Conservation (phyloP, 1,140 invertebrate species). For the Drosophila yakuba region DNA sequence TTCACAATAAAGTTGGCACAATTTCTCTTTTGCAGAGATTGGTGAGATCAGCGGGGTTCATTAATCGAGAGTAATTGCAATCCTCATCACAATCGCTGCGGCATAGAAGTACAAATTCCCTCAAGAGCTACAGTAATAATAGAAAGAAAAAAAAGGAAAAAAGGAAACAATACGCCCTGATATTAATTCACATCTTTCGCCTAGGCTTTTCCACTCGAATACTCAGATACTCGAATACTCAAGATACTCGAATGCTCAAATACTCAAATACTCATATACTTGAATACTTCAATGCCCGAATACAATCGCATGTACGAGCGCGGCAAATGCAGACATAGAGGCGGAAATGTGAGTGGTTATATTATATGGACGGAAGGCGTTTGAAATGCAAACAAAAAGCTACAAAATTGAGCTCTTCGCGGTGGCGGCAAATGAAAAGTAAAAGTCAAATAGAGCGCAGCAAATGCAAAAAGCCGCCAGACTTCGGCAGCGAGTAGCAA, state of each 20-base stretch:
- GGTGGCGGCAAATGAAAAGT: conserved; percentile 69
- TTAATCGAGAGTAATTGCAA: conserved; percentile 25
- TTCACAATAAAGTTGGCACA: conserved; percentile 9
- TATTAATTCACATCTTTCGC: conserved; percentile 16
- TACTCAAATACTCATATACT: too few relatives aligned
- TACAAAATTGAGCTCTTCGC: conserved; percentile 19
- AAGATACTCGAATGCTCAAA: too few relatives aligned
- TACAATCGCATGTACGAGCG: background rate
- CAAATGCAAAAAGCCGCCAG: conserved; percentile 70
- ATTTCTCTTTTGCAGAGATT: conserved; percentile 22
- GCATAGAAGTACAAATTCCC: background rate
- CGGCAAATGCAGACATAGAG: conserved; percentile 34
- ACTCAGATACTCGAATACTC: too few relatives aligned
- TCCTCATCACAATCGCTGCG: background rate
- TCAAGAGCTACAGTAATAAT: background rate
- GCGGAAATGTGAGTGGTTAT: conserved; percentile 55
- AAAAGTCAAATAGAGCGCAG: conserved; percentile 80
- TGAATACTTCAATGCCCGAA: too few relatives aligned
- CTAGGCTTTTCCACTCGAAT: too few relatives aligned
- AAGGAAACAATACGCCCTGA: conserved; percentile 4
- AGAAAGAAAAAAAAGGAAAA: background rate
- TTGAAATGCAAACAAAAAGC: conserved; percentile 1
- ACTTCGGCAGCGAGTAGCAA: conserved; percentile 37
- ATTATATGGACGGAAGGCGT: conserved; percentile 42
- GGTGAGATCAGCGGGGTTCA: conserved; percentile 22